Evolutionary conservation across 2,888 invertebrate species (phyloP).

Genomic region (Rhingia rostrata): DNA sequence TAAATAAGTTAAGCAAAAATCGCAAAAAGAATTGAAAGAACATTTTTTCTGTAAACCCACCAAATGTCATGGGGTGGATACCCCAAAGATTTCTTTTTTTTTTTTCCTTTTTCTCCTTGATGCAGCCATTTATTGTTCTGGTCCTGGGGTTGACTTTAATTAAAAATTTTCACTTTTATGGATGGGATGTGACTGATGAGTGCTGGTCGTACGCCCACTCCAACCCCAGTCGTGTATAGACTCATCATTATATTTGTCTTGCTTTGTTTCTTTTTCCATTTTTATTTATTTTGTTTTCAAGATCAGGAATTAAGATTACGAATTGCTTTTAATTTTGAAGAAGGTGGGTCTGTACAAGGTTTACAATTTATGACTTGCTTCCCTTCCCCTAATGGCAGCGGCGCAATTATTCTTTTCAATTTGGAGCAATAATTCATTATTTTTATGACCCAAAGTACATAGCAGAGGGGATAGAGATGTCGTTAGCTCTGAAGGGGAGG

Average conservation of each 20-base stretch:
- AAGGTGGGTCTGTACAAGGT: constrained; percentile 34
- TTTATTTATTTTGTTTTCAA: constrained; percentile 64
- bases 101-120: constrained; percentile 1
- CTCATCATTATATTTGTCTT: constrained; percentile 39
- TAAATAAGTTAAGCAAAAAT: constrained; percentile 33
- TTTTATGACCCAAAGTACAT: constrained; percentile 56
- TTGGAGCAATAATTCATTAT: constrained; percentile 72
- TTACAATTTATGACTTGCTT: constrained; percentile 61
- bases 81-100: constrained; percentile 6
- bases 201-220: constrained; percentile 31
- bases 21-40: constrained; percentile 48
- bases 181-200: constrained; percentile 72
- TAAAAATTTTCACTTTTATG: constrained; percentile 73
- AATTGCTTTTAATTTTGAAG: constrained; percentile 67
- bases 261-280: constrained; percentile 25
- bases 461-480: constrained; percentile 49
- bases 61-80: constrained; percentile 29
- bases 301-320: constrained; percentile 72
- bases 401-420: constrained; percentile 74
- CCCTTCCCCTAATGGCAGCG: constrained; percentile 63
- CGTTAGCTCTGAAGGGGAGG: constrained; percentile 52
- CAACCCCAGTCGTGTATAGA: constrained; percentile 6
- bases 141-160: constrained; percentile 71
- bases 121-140: constrained; percentile 10
- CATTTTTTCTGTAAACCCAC: constrained; percentile 23